Conservation (phyloP, 2,113 vertebrate genomes). For the Epinephelus moara region DNA sequence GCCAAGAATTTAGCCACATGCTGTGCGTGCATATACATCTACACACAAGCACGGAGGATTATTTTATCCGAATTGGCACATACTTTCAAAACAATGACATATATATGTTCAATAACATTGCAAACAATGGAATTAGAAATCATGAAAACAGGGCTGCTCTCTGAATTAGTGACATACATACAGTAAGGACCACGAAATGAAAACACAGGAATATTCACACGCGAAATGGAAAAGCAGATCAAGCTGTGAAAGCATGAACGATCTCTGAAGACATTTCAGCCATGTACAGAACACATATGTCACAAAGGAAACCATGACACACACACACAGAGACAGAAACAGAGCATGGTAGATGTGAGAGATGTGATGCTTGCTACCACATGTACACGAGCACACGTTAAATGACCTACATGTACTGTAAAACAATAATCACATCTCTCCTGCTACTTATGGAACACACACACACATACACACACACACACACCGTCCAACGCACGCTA, state of each 20-base stretch:
- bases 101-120: not conserved
- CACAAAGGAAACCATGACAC: not conserved
- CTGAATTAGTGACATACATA: slow-evolving; percentile 15
- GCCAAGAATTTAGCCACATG: not conserved
- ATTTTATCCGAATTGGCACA: not conserved
- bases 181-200: not conserved
- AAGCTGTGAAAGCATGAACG: not conserved
- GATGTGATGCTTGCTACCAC: not conserved
- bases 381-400: not conserved
- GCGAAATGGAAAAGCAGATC: slow-evolving; percentile 3
- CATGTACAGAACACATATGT: not conserved
- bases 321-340: not conserved
- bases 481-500: not conserved
- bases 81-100: not conserved
- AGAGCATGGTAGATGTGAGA: not conserved
- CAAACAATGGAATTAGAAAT: not conserved
- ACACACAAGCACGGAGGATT: not conserved
- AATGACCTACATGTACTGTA: slow-evolving; percentile 18
- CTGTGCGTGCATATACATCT: not conserved
- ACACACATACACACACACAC: not conserved
- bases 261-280: not conserved
- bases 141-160: not conserved
- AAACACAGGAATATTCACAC: not conserved
- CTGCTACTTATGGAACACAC: not conserved
- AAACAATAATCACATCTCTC: slow-evolving; percentile 16